Evolutionary conservation across 2,888 invertebrate species (phyloP), one percentile per base, ranked within the genome.

Genomic region (Orgyia antiqua): DNA sequence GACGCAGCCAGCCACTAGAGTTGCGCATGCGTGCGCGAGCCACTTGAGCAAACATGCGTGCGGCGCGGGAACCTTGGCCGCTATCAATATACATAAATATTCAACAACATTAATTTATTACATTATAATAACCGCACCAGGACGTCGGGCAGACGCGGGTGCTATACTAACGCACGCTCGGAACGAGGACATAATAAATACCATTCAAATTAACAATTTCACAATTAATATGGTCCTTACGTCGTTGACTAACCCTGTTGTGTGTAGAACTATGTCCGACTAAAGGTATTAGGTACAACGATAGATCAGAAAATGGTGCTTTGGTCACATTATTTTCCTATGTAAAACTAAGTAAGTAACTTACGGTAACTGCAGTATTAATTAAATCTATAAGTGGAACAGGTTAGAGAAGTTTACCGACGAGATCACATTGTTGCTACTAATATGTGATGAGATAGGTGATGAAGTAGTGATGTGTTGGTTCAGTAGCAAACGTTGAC

Each of bases 261-360:
- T 63, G 59, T 64, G 57, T 62, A 69, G 66, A 58, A 68, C 64
- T 40, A 10, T 21, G 64, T 62, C 61, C 65, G 68, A 65, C 39
- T 51, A 58, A 62, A 62, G 60, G 63, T 61, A 63, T 68, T 58
- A 61, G 64, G 70, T 56, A 68, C 51, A 48, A 53, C 51, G 51
- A 45, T 54, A 65, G 64, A 64, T 63, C 71, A 61, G 64, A 10
- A 9, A 68, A 68, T 70, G 69, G 72, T 69, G 71, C 80, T 83
- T 82, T 79, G 82, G 80, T 80, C 74, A 76, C 73, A 66, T 73
- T 76, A n/a, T n/a, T 79, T 64, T 72, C 70, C 77, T 84, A 79
- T 71, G 6, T 15, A 68, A 73, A 66, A 74, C 79, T 80, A 80
- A 69, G 57, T 68, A 69, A 62, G 71, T 77, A 76, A 75, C 71